Base-by-base conservation (phyloP, 2,113 vertebrate species). In the Ploceus nigricollis region DNA sequence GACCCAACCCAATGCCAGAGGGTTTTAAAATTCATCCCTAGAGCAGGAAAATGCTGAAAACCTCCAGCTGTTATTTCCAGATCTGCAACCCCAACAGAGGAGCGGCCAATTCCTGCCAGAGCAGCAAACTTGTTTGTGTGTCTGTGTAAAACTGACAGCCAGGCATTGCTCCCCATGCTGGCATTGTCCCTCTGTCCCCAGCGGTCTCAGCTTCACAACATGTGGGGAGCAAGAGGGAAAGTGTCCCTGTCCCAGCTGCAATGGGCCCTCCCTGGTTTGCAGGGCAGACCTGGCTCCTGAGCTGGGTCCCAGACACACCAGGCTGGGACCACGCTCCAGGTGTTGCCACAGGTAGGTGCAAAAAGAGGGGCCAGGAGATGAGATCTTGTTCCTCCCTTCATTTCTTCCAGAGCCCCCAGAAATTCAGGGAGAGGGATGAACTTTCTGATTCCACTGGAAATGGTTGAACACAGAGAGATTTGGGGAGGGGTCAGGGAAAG, bases 61-160 rank as follows among this genome's bases (percentile, higher is more conserved):
- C 31, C 47, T 63, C 90, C 94, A 93, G 65, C 77, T 95, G 68
- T 64, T 92, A 61, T 87, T 93, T 54, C 35, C 76, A 92, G 51
- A 75, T 37, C 82, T 80, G 40, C 44, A 80, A 19, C 44, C 28
- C 57, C 80, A 65, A 28, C 19, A 71, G 83, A 82, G 51, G 37
- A 91, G 54, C 15, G 28, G 65, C 37, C 63, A 50, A 0, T n/a
- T 73, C 15, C 58, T 90, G 56, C 58, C 72, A 65, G 78, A 86
- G 81, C n/a, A 87, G 47, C 42, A 78, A 82, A 91, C 28, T 71
- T 39, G 20, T 61, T 35, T 84, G 58, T 42, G 57, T 76, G 66
- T 42, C 33, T 58, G 35, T 2, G 0, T 10, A 48, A 54, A 86
- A 91, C 84, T 30, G 35, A 70, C 58, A 89, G 56, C 33, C 93